These are phyloP conservation scores for Philaenus spumarius DNA, from an alignment of 1,140 invertebrate species.

Conservation along the genomic window DNA sequence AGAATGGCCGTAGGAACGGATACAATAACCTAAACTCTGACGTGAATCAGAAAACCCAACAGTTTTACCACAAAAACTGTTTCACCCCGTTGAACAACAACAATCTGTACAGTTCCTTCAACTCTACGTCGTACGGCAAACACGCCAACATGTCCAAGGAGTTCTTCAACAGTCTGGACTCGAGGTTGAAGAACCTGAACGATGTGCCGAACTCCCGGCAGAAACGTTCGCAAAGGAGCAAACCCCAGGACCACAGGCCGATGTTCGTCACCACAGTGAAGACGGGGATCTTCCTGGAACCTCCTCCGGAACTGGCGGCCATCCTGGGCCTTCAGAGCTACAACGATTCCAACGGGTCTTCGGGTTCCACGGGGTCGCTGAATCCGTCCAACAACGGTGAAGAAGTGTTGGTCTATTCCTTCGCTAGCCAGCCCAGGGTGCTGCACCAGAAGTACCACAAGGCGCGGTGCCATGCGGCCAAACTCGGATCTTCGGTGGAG, in stretches of 20 bases:
- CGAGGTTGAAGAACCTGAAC: conserved; percentile 53
- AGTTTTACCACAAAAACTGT: conserved; percentile 18
- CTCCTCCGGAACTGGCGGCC: conserved; percentile 61
- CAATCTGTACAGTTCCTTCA: neutral
- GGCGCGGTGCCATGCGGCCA: conserved; percentile 1
- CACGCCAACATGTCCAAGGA: conserved; percentile 38
- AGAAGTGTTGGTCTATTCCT: conserved; percentile 49
- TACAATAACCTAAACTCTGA: conserved; percentile 25
- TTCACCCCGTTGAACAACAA: conserved; percentile 3
- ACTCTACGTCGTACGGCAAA: conserved; percentile 5
- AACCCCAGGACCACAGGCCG: conserved; percentile 23
- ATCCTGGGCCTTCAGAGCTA: conserved; percentile 50
- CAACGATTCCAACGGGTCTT: conserved; percentile 31
- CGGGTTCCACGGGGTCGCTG: conserved; percentile 34
- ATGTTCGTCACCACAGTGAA: conserved; percentile 70
- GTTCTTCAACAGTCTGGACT: conserved; percentile 55
- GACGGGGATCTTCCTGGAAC: conserved; percentile 66
- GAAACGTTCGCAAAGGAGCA: neutral
- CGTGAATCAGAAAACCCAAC: conserved; percentile 37
- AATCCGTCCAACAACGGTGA: conserved; percentile 37
- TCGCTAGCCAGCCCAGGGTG: conserved; percentile 50
- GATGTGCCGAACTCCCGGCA: conserved; percentile 31
- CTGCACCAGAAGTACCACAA: conserved; percentile 29
- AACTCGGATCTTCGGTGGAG: neutral
- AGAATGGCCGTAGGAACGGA: neutral